These are phyloP conservation scores for Saccostrea glomerata DNA, from an alignment of 1,140 invertebrate species.

Conservation along the genomic window DNA sequence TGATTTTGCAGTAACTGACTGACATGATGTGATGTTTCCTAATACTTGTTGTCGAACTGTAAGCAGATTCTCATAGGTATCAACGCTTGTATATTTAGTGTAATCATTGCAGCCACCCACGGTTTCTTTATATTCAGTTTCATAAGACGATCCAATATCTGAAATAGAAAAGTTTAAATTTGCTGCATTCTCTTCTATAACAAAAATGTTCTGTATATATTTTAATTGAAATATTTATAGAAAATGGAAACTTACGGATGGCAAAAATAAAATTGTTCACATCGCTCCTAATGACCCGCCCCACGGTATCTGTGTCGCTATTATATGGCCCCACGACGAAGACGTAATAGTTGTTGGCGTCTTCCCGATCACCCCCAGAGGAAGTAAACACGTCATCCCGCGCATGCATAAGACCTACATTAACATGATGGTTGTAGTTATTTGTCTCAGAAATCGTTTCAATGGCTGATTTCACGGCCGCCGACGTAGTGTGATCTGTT, in stretches of 20 bases:
- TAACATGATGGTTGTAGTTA: not conserved
- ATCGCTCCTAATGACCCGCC: not conserved
- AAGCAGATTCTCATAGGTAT: not conserved
- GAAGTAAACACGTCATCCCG: not conserved
- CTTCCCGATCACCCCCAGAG: not conserved
- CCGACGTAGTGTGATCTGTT: not conserved
- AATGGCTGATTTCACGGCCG: not conserved
- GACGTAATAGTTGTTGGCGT: not conserved
- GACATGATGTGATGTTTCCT: not conserved
- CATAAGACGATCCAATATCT: not conserved
- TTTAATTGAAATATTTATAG: not conserved
- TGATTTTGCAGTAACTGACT: not conserved
- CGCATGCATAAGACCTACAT: not conserved
- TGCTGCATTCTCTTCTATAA: not conserved
- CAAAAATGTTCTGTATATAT: not conserved
- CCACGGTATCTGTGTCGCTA: not conserved
- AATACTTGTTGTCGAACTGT: not conserved
- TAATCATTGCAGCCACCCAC: not conserved
- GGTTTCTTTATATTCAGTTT: not conserved
- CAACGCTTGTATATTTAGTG: not conserved
- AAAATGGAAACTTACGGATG: not conserved
- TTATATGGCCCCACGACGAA: not conserved
- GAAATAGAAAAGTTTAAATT: not conserved
- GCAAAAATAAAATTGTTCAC: constrained; percentile 5
- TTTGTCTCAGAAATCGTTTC: not conserved